A percentile compares a stretch with the other conserved stretches of the same genome.
Evolutionary conservation across 2,113 vertebrate genomes (phyloP).

Genomic region (Clarias magur): DNA sequence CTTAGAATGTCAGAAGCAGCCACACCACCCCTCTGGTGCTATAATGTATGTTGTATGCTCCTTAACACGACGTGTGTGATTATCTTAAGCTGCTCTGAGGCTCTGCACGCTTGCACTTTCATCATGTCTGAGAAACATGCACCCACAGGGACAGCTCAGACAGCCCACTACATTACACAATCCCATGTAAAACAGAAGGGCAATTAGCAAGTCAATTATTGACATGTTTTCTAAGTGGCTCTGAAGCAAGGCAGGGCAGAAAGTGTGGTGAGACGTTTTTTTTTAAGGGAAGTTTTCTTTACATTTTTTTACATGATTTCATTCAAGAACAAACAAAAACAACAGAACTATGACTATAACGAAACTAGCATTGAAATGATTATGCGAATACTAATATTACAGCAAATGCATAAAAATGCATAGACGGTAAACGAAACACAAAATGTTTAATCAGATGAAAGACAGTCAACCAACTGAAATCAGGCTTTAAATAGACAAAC

Average conservation of each 20-base stretch:
- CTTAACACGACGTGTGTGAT: slow-evolving; percentile 6
- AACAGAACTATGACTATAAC: no score
- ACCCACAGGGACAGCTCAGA: neutral
- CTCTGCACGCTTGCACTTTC: neutral
- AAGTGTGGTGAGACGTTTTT: neutral
- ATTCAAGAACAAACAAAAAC: no score
- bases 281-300: neutral
- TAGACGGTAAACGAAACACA: no score
- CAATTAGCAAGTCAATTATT: neutral
- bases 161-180: neutral
- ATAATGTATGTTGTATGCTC: neutral
- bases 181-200: neutral
- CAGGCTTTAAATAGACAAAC: no score
- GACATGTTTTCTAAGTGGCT: neutral
- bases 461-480: no score
- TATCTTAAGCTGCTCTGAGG: neutral
- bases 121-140: neutral
- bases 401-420: no score
- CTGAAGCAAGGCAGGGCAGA: neutral
- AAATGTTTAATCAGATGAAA: no score
- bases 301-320: no score
- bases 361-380: no score
- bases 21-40: neutral
- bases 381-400: no score
- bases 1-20: neutral